Conservation (phyloP, 2,113 vertebrate genomes). For the Siniperca knerii region DNA sequence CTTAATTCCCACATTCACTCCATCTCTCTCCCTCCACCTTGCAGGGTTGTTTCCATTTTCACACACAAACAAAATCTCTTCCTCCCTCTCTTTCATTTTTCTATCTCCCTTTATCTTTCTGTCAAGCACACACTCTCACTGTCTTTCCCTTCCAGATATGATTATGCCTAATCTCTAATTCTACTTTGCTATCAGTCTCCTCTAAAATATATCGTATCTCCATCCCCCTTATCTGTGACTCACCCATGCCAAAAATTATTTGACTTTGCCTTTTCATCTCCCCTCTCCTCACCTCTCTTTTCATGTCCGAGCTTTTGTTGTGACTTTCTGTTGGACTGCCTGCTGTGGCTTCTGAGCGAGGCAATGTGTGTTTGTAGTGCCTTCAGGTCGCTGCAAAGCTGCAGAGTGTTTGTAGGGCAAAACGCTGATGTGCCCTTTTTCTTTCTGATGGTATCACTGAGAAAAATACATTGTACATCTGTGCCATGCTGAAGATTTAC, state of each 20-base stretch:
- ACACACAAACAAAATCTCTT: conserved; percentile 17
- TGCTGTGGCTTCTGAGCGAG: conserved; percentile 48
- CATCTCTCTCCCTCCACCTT: conserved; percentile 49
- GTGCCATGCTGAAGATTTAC: conserved; percentile 29
- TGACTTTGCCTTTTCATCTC: conserved; percentile 52
- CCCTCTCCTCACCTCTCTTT: conserved; percentile 33
- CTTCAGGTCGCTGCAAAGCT: conserved; percentile 38
- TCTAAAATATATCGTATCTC: conserved; percentile 26
- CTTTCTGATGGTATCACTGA: conserved; percentile 33
- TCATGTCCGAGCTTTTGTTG: conserved; percentile 43
- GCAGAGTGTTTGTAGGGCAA: conserved; percentile 46
- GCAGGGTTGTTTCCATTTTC: conserved; percentile 51
- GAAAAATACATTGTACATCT: conserved; percentile 21
- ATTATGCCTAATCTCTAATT: conserved; percentile 60
- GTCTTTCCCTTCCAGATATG: conserved; percentile 30
- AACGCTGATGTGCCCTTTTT: conserved; percentile 43
- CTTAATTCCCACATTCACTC: conserved; percentile 64
- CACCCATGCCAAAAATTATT: background rate
- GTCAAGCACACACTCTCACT: conserved; percentile 22
- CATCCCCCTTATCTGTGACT: conserved; percentile 20
- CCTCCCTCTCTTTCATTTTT: conserved; percentile 29
- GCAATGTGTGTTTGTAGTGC: conserved; percentile 51
- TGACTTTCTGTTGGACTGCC: conserved; percentile 51
- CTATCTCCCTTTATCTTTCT: conserved; percentile 29
- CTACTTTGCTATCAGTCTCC: conserved; percentile 26